These are phyloP conservation scores for Drosophila lutescens DNA, from an alignment of 2,888 invertebrate genomes.

Conservation along the genomic window DNA sequence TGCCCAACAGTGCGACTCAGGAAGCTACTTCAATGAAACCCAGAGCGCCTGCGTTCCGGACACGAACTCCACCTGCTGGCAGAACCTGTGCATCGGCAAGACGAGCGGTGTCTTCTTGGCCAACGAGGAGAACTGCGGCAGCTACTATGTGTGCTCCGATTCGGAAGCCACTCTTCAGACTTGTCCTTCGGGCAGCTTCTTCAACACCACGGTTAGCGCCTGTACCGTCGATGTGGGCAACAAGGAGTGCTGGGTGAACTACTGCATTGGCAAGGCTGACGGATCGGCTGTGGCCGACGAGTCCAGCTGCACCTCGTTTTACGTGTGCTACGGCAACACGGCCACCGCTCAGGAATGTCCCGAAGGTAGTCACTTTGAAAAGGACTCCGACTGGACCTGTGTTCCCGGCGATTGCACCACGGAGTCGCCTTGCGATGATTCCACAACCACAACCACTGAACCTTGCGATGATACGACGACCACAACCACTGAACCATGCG, in stretches of 20 bases:
- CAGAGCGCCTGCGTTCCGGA: conserved; percentile 65
- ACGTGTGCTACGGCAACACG: conserved; percentile 45
- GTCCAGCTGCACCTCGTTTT: conserved; percentile 54
- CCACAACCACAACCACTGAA: conserved; percentile 9
- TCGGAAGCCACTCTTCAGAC: conserved; percentile 40
- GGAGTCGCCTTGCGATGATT: conserved; percentile 16
- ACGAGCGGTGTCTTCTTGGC: conserved; percentile 41
- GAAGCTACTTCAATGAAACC: conserved; percentile 63
- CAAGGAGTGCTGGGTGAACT: conserved; percentile 64
- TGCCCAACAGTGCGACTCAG: conserved; percentile 65
- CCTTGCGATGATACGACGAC: conserved; percentile 14
- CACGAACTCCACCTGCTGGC: conserved; percentile 59
- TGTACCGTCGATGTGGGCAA: conserved; percentile 56
- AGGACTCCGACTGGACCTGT: conserved; percentile 22
- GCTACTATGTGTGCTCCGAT: conserved; percentile 63
- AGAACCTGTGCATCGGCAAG: conserved; percentile 65
- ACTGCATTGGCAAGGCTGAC: conserved; percentile 51
- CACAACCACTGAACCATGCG: conserved; percentile 8
- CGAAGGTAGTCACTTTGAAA: conserved; percentile 55
- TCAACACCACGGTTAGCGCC: conserved; percentile 6
- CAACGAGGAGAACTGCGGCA: conserved; percentile 52
- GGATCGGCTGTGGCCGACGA: conserved; percentile 42
- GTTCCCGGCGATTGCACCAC: conserved; percentile 63
- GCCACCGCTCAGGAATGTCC: conserved; percentile 47
- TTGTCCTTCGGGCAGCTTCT: conserved; percentile 67